Conservation (phyloP, 2,888 invertebrate species). For the Leucophora obtusa region DNA sequence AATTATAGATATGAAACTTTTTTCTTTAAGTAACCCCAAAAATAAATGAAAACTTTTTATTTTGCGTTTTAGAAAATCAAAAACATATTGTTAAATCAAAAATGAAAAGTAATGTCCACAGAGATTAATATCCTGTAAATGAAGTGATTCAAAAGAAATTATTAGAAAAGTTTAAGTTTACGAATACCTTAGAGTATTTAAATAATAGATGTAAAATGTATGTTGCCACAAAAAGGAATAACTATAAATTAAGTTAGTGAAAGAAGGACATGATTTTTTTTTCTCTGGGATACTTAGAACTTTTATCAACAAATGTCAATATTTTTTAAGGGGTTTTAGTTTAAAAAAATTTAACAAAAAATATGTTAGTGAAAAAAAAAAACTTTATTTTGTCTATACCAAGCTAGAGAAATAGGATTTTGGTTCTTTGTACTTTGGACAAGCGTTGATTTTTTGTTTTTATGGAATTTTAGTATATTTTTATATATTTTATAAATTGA, state of each 20-base stretch:
- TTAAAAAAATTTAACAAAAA: neutral
- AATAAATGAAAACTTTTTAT: slow-evolving; percentile 11
- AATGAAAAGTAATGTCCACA: slow-evolving; percentile 11
- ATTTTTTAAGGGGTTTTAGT: slow-evolving; percentile 18
- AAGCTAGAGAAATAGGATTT: neutral
- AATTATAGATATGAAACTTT: neutral
- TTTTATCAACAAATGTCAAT: slow-evolving; percentile 59
- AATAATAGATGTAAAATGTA: slow-evolving; percentile 55
- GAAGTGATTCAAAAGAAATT: slow-evolving; percentile 60
- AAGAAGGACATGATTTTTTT: slow-evolving; percentile 13
- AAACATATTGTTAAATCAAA: slow-evolving; percentile 34
- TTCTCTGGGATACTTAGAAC: slow-evolving; percentile 10
- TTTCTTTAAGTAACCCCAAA: neutral
- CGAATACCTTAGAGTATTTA: slow-evolving; percentile 62
- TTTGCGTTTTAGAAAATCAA: slow-evolving; percentile 27
- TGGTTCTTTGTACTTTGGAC: neutral
- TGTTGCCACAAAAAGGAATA: neutral
- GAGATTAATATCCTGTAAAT: slow-evolving; percentile 59
- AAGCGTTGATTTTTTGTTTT: slow-evolving; percentile 31
- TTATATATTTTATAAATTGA: neutral
- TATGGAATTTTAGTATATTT: slow-evolving; percentile 2
- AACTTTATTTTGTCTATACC: slow-evolving; percentile 11
- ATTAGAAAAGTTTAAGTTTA: slow-evolving; percentile 53
- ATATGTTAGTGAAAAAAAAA: slow-evolving; percentile 1
- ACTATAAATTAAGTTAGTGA: slow-evolving; percentile 58